Evolutionary conservation across 2,888 invertebrate genomes (phyloP), one percentile per base, ranked within the genome.

Genomic region (Amphipoea lucens): DNA sequence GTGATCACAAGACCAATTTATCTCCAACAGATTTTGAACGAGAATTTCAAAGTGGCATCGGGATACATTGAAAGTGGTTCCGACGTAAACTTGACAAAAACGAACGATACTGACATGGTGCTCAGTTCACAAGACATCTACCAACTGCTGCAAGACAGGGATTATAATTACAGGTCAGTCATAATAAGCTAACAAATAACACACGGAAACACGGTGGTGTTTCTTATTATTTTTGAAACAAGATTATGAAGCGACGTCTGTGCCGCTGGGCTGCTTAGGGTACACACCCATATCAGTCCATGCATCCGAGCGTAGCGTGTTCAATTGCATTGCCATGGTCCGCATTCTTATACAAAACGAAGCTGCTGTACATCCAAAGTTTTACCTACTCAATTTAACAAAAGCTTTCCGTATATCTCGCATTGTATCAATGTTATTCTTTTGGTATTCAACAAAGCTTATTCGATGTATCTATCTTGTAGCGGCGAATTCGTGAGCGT

Each of bases 401-500:
- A 23, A 66, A 23, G 23, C 66, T 23, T 40, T 23, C 23, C 1
- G 20, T 68, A 5, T 20, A 29, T 20, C 29, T 72, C 66, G 68
- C 36, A 23, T 36, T 23, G 17, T 51, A 36, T 51, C 12, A n/a
- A n/a, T 40, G 4, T 51, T 4, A 45, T 14, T 40, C 1, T 45
- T 29, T 23, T 45, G 51, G 0, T 67, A 23, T 23, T 0, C 6
- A 54, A n/a, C 2, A 17, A 72, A 63, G 7, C 4, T 42, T 42
- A 54, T 42, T 63, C 0, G 0, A 54, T 54, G 6, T 40, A 17
- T 40, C 0, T 62, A 57, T 45, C 1, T 57, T 54, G 11, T 84
- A 94, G 94, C 36, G 92, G 88, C 2, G 87, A 90, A 45, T 94
- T 94, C 78, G 74, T 89, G 4, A 90, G 90, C 68, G 90, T 94